Percentiles rank a stretch among this genome's conserved stretches.
Evolutionary conservation across 1,140 invertebrate genomes (phyloP).

Genomic region (Lepidurus packardi): DNA sequence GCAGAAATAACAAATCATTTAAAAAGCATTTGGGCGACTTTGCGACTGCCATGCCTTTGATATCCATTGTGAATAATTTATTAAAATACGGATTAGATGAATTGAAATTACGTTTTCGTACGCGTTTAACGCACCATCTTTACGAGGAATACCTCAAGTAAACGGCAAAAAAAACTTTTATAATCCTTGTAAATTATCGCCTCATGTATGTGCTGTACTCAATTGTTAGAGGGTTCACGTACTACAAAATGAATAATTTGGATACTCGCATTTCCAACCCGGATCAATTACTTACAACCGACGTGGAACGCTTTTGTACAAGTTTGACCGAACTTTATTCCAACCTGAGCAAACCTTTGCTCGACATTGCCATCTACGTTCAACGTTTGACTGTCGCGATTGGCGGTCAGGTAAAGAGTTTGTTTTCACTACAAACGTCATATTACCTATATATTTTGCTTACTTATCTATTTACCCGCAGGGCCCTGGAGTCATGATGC

Average conservation of each 20-base stretch:
- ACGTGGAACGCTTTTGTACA: constrained; percentile 96
- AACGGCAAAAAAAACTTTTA: constrained; percentile 38
- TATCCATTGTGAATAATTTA: constrained; percentile 44
- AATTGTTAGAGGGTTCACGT: constrained; percentile 79
- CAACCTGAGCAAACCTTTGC: constrained; percentile 91
- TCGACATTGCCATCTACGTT: constrained; percentile 92
- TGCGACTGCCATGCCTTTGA: constrained; percentile 71
- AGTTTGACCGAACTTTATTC: constrained; percentile 92
- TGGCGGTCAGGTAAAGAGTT: constrained; percentile 60
- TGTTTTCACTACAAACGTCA: constrained; percentile 31
- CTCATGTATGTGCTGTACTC: neutral
- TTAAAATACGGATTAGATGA: constrained; percentile 69
- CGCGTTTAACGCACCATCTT: constrained; percentile 77
- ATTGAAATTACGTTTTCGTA: constrained; percentile 82
- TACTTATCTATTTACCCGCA: constrained; percentile 42
- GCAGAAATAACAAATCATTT: constrained; percentile 71
- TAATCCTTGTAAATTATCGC: constrained; percentile 35
- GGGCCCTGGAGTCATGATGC: constrained; percentile 79
- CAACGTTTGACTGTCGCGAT: constrained; percentile 78
- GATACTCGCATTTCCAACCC: constrained; percentile 92
- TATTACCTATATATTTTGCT: neutral
- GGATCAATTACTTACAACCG: constrained; percentile 91
- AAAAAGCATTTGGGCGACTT: constrained; percentile 68
- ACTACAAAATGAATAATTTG: constrained; percentile 94
- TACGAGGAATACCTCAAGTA: constrained; percentile 89